phyloP scores from a whole-genome alignment of 2,888 invertebrate genomes.

The Hydraecia micacea region DNA sequence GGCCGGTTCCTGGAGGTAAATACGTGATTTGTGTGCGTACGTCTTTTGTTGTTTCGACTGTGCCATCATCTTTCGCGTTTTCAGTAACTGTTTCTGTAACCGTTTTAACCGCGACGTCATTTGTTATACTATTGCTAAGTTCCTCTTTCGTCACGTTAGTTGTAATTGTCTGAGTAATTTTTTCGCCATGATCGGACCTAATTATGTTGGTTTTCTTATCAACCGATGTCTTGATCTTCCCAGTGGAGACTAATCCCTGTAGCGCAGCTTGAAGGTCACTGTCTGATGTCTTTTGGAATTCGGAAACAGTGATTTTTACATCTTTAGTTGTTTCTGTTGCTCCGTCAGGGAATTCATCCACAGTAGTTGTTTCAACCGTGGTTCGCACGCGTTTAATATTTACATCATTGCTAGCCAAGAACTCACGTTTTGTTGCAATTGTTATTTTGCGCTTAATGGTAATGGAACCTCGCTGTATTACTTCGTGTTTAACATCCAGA shows the following conservation, averaged over 20 bases:
- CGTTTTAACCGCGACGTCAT: constrained; percentile 86
- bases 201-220: constrained; percentile 88
- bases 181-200: constrained; percentile 85
- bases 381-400: constrained; percentile 90
- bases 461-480: constrained; percentile 78
- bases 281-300: constrained; percentile 86
- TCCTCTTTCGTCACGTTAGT: constrained; percentile 87
- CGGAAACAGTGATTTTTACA: constrained; percentile 88
- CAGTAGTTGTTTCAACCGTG: constrained; percentile 88
- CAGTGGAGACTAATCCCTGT: constrained; percentile 83
- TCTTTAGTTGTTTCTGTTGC: constrained; percentile 90
- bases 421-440: constrained; percentile 87
- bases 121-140: constrained; percentile 79
- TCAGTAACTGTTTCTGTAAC: constrained; percentile 87
- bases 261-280: constrained; percentile 86
- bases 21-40: constrained; percentile 88
- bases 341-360: constrained; percentile 88
- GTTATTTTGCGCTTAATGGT: constrained; percentile 84
- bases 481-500: constrained; percentile 83
- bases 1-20: constrained; percentile 83
- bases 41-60: constrained; percentile 87
- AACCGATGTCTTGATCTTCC: constrained; percentile 84
- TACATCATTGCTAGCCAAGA: constrained; percentile 86
- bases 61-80: constrained; percentile 83
- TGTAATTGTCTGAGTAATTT: constrained; percentile 84